phyloP scores from a whole-genome alignment of 2,797 vertebrate genomes.

The Mionectes olivaceus region DNA sequence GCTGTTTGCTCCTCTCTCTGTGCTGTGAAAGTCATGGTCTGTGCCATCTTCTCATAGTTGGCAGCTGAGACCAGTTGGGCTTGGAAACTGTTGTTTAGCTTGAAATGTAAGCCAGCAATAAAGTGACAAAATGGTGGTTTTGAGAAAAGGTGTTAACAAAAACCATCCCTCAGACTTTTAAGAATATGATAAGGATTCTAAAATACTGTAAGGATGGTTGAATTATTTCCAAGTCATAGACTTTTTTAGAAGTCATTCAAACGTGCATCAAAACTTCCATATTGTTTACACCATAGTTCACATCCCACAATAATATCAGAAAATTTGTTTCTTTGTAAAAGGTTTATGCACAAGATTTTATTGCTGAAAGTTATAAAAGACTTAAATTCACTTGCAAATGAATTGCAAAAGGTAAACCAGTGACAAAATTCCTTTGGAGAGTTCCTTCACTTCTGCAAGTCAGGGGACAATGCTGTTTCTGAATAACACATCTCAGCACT shows the following conservation, averaged over 20 bases:
- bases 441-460: not conserved
- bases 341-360: not conserved
- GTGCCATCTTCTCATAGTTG: not conserved
- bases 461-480: not conserved
- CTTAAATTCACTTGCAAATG: not conserved
- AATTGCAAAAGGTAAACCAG: not conserved
- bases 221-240: not conserved
- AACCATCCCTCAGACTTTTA: not conserved
- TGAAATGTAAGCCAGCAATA: not conserved
- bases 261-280: rapidly evolving
- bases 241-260: not conserved
- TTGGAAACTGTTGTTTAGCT: not conserved
- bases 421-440: not conserved
- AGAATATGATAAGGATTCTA: not conserved
- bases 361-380: not conserved
- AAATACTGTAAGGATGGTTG: not conserved
- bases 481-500: not conserved
- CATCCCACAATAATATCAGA: not conserved
- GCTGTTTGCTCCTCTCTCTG: not conserved
- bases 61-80: not conserved
- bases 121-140: not conserved
- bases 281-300: not conserved
- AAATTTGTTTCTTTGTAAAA: not conserved
- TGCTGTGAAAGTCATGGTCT: not conserved
- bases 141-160: not conserved